A percentile compares a stretch with the other conserved stretches of the same genome.
Conservation (phyloP, 2,113 vertebrate species). For the Tautogolabrus adspersus region DNA sequence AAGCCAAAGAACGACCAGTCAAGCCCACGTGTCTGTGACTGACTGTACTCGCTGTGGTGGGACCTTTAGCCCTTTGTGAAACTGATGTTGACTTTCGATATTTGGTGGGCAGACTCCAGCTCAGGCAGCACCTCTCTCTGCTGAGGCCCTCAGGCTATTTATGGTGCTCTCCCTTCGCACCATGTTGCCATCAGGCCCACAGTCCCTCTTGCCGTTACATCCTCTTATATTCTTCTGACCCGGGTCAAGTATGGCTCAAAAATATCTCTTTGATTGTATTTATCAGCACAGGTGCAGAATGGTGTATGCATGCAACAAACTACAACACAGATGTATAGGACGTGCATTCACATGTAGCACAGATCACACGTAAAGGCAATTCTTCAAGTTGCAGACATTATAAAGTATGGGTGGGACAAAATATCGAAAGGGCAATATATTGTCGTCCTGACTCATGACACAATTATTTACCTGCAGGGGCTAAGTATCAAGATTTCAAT, state of each 20-base stretch:
- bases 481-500: too few species aligned
- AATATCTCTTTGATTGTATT: constrained; percentile 1
- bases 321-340: background rate
- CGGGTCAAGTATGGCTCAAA: constrained; percentile 11
- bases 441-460: too few species aligned
- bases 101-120: constrained; percentile 58
- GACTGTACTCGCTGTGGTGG: background rate
- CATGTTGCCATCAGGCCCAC: constrained; percentile 23
- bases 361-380: background rate
- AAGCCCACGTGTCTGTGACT: constrained; percentile 1
- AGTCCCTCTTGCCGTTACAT: constrained; percentile 4
- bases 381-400: background rate
- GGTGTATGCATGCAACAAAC: background rate
- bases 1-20: background rate
- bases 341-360: background rate
- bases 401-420: too few species aligned
- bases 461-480: too few species aligned
- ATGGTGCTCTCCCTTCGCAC: constrained; percentile 36
- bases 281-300: background rate
- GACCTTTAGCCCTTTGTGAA: constrained; percentile 21
- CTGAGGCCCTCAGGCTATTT: constrained; percentile 58
- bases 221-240: constrained; percentile 14
- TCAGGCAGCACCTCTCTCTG: constrained; percentile 15
- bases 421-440: too few species aligned
- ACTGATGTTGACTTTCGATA: constrained; percentile 40